phyloP scores from a whole-genome alignment of 37 sponge, comb jelly and placozoan genomes.

The Chondrilla cf. caribensis region DNA sequence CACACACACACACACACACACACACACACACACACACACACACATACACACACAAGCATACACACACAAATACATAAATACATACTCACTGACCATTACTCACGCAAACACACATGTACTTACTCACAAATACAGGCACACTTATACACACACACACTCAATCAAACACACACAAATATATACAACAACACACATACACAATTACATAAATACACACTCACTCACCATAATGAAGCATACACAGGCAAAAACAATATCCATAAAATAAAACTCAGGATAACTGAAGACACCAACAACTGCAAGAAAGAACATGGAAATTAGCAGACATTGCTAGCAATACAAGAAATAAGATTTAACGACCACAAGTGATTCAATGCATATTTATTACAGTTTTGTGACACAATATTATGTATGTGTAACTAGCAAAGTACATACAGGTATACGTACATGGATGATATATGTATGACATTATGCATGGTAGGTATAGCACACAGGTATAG shows the following conservation, averaged over 20 bases:
- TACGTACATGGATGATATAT: too few species aligned
- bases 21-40: constrained; percentile 2
- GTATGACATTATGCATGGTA: too few species aligned
- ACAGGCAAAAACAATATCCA: constrained; percentile 56
- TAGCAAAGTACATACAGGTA: too few species aligned
- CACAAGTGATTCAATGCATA: too few species aligned
- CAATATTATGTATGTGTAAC: too few species aligned
- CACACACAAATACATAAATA: too few species aligned
- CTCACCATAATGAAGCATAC: constrained; percentile 62
- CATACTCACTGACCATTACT: too few species aligned
- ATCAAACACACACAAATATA: constrained; percentile 29
- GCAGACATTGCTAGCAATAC: too few species aligned
- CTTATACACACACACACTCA: constrained; percentile 31
- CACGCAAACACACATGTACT: not conserved
- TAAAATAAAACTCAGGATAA: constrained; percentile 53
- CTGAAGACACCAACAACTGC: constrained; percentile 47
- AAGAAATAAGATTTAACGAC: too few species aligned
- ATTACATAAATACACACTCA: not conserved
- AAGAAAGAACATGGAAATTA: too few species aligned
- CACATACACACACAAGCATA: too few species aligned
- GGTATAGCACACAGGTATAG: not conserved
- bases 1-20: constrained; percentile 6
- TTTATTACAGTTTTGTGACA: too few species aligned
- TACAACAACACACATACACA: not conserved
- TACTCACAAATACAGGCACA: constrained; percentile 17